phyloP scores from a whole-genome alignment of 2,797 vertebrate genomes.

The Scyliorhinus canicula region DNA sequence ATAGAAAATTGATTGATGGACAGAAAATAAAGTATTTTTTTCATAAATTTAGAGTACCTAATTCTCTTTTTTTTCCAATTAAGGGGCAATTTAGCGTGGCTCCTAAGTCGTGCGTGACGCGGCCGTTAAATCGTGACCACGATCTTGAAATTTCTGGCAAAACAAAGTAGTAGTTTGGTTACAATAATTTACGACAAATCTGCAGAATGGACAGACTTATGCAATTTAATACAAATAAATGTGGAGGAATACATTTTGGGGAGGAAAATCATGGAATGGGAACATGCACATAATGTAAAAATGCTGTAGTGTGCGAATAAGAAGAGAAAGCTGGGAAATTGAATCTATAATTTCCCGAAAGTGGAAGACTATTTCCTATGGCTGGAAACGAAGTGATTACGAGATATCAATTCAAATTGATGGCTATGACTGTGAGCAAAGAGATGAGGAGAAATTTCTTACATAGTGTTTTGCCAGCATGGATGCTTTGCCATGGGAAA shows the following conservation, averaged over 20 bases:
- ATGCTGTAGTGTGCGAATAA: background rate
- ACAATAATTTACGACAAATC: background rate
- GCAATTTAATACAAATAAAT: background rate
- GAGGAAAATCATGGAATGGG: background rate
- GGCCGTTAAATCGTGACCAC: no score
- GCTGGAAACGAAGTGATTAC: background rate
- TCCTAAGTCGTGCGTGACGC: no score
- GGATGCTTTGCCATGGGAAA: background rate
- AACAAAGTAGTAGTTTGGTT: no score
- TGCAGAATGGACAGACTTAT: background rate
- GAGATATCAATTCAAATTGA: background rate
- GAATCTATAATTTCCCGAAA: background rate
- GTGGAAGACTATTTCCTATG: background rate
- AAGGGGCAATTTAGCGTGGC: no score
- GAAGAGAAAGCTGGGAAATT: background rate
- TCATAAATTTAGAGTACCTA: no score
- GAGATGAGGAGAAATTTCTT: background rate
- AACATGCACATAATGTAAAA: background rate
- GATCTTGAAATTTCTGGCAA: no score
- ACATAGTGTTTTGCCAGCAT: background rate
- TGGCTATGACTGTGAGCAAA: background rate
- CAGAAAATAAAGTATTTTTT: no score
- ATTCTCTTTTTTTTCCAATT: no score
- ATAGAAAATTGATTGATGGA: no score
- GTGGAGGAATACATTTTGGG: background rate